phyloP scores from a whole-genome alignment of 64 coral and sea anemone genomes.

The Cladopsammia gracilis region DNA sequence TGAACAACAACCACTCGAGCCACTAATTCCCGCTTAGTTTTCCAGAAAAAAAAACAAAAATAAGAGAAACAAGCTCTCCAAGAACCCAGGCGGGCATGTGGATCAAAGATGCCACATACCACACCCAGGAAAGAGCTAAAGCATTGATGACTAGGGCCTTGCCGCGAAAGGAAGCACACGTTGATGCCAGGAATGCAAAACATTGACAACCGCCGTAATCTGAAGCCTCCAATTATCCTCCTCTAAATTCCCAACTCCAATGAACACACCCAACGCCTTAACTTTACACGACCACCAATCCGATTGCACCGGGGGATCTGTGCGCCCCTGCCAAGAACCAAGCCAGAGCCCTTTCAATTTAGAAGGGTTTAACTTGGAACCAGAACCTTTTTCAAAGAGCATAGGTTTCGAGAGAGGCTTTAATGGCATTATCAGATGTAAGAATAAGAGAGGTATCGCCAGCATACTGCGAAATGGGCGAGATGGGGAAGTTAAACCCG shows the following conservation, averaged over 20 bases:
- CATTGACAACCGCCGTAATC: neutral
- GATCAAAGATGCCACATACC: neutral
- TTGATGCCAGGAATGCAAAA: conserved; percentile 38
- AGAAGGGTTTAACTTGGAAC: neutral
- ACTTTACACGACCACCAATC: neutral
- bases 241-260: neutral
- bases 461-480: conserved; percentile 4
- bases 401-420: neutral
- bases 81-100: neutral
- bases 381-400: neutral
- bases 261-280: neutral
- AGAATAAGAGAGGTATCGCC: conserved; percentile 28
- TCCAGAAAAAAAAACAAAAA: too few species aligned
- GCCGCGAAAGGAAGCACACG: conserved; percentile 1
- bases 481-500: neutral
- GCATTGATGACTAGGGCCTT: conserved; percentile 19
- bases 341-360: conserved; percentile 21
- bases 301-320: neutral
- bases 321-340: neutral
- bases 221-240: neutral
- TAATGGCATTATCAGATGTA: neutral
- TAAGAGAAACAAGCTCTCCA: too few species aligned
- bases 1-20: too few species aligned
- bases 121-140: conserved; percentile 6
- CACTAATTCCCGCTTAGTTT: too few species aligned